A percentile compares a stretch with the other conserved stretches of the same genome.
Evolutionary conservation across 1,140 invertebrate genomes (phyloP).

Genomic region (Eumaeus atala): DNA sequence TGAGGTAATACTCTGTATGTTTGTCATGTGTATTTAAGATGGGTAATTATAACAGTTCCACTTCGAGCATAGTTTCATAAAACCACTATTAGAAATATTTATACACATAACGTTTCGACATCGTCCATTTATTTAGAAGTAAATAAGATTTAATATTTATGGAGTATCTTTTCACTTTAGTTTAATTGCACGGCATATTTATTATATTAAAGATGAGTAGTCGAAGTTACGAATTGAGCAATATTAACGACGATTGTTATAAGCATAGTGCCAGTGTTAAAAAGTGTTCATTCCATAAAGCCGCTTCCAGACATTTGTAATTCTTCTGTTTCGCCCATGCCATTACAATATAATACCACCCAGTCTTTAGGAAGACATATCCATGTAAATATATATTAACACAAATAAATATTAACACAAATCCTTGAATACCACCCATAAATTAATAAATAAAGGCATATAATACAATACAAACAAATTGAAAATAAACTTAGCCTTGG

Average conservation of each 20-base stretch:
- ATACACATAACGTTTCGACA: background rate
- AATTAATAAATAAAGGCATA: background rate
- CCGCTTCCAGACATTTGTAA: slow-evolving; percentile 12
- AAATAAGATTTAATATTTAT: slow-evolving; percentile 5
- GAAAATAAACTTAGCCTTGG: too few species aligned
- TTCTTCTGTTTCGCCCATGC: slow-evolving; percentile 24
- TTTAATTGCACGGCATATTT: slow-evolving; percentile 18
- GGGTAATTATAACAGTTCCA: background rate
- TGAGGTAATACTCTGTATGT: too few species aligned
- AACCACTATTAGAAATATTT: too few species aligned
- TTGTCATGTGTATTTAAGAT: too few species aligned
- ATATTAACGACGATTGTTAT: slow-evolving; percentile 26
- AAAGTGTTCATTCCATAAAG: slow-evolving; percentile 17
- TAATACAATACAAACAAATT: too few species aligned
- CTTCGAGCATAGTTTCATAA: slow-evolving; percentile 3
- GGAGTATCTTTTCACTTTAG: slow-evolving; percentile 16
- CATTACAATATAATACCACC: slow-evolving; percentile 20
- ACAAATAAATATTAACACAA: slow-evolving; percentile 28
- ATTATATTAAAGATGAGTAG: slow-evolving; percentile 19
- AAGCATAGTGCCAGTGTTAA: slow-evolving; percentile 29
- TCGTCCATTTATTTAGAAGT: slow-evolving; percentile 21
- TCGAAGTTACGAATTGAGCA: slow-evolving; percentile 62
- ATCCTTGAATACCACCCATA: slow-evolving; percentile 20
- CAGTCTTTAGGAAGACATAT: slow-evolving; percentile 36
- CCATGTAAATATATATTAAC: slow-evolving; percentile 25